Evolutionary conservation across 2,888 invertebrate species (phyloP).

Genomic region (Campoplex capitator): DNA sequence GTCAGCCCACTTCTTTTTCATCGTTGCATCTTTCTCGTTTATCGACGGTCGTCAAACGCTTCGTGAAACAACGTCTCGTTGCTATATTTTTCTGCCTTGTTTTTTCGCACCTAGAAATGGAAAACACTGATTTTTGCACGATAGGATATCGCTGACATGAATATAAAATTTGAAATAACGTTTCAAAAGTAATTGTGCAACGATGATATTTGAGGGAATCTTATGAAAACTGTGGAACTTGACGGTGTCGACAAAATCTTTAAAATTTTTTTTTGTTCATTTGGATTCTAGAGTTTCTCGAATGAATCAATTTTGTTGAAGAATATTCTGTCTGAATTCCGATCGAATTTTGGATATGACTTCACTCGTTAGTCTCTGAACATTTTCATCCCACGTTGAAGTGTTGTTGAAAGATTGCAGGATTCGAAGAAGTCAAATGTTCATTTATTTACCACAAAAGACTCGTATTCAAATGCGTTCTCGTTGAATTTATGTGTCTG

Average conservation of each 20-base stretch:
- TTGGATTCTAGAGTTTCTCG: not conserved
- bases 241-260: not conserved
- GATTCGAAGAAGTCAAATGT: slow-evolving; percentile 1
- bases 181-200: not conserved
- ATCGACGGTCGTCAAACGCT: not conserved
- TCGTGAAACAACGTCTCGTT: not conserved
- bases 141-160: not conserved
- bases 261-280: not conserved
- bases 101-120: not conserved
- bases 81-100: not conserved
- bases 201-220: not conserved
- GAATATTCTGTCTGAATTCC: not conserved
- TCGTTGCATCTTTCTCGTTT: not conserved
- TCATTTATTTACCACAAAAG: not conserved
- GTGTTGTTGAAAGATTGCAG: not conserved
- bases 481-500: not conserved
- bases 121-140: not conserved
- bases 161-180: not conserved
- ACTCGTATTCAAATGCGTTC: not conserved
- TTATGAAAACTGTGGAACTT: no score
- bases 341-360: not conserved
- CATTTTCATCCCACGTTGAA: not conserved
- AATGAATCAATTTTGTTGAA: not conserved
- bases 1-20: not conserved
- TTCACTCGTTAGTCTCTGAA: not conserved